These are phyloP conservation scores for Pionites leucogaster DNA, from an alignment of 2,113 vertebrate species.

Conservation along the genomic window DNA sequence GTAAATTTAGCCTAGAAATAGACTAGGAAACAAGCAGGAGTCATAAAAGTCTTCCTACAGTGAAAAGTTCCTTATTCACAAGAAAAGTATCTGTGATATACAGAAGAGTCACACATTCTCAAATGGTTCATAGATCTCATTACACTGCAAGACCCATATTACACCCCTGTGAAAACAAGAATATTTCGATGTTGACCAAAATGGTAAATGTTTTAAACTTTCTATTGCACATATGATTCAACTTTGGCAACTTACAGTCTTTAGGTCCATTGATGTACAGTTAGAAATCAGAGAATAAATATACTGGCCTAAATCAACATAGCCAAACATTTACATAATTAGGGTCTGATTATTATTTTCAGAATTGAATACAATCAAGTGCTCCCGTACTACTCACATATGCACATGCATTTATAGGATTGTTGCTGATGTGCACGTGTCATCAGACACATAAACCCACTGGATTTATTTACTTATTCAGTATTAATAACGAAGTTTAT, in stretches of 20 bases:
- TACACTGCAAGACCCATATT: conserved; percentile 28
- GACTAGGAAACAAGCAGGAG: not conserved
- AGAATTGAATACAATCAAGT: not conserved
- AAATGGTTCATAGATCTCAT: not conserved
- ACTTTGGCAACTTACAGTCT: not conserved
- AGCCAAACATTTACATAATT: not conserved
- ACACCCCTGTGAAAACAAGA: conserved; percentile 50
- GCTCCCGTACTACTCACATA: not conserved
- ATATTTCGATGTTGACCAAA: conserved; percentile 38
- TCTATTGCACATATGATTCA: not conserved
- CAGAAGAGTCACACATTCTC: conserved; percentile 33
- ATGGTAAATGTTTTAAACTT: not conserved
- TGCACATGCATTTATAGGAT: not conserved
- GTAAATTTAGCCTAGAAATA: conserved; percentile 31
- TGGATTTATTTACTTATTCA: not conserved
- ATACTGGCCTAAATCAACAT: not conserved
- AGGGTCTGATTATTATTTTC: not conserved
- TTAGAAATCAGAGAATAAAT: not conserved
- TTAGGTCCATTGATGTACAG: not conserved
- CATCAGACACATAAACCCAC: not conserved
- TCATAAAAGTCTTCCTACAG: not conserved
- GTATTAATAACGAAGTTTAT: not conserved
- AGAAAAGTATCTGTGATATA: conserved; percentile 2
- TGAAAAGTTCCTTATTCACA: conserved; percentile 45
- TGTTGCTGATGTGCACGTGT: not conserved